phyloP scores from a whole-genome alignment of 2,113 vertebrate genomes.

The Pithys albifrons region DNA sequence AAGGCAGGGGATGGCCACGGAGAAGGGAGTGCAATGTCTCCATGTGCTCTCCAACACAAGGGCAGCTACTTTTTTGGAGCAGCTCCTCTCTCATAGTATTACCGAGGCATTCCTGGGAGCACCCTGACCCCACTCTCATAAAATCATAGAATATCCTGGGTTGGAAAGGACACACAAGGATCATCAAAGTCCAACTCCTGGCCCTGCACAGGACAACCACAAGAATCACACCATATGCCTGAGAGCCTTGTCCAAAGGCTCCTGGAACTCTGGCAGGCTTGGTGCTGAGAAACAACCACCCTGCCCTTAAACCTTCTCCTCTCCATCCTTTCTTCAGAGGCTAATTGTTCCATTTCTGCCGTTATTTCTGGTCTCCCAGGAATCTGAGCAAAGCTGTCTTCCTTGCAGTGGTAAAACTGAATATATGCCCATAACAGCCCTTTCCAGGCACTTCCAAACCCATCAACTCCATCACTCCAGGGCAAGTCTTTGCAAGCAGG shows the following conservation, averaged over 20 bases:
- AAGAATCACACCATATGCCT: background rate
- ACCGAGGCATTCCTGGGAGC: background rate
- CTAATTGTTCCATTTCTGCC: background rate
- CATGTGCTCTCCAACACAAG: background rate
- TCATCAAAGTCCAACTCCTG: background rate
- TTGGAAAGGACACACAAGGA: background rate
- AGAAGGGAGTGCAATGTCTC: background rate
- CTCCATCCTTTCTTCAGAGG: background rate
- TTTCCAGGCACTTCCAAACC: background rate
- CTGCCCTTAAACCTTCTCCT: background rate
- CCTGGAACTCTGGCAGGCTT: background rate
- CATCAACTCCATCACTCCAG: background rate
- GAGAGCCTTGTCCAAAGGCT: background rate
- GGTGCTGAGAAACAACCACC: background rate
- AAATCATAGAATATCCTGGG: background rate
- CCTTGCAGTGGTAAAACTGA: background rate
- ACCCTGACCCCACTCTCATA: background rate
- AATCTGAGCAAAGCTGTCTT: background rate
- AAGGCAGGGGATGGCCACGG: fast-evolving
- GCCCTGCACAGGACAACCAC: background rate
- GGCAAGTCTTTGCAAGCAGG: background rate
- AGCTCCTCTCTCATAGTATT: background rate
- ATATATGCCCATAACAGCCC: background rate
- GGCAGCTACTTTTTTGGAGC: background rate
- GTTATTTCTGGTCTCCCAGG: background rate